Percentiles rank a stretch among this genome's conserved stretches.
Evolutionary conservation across 2,113 vertebrate genomes (phyloP).

Genomic region (Poecile atricapillus): DNA sequence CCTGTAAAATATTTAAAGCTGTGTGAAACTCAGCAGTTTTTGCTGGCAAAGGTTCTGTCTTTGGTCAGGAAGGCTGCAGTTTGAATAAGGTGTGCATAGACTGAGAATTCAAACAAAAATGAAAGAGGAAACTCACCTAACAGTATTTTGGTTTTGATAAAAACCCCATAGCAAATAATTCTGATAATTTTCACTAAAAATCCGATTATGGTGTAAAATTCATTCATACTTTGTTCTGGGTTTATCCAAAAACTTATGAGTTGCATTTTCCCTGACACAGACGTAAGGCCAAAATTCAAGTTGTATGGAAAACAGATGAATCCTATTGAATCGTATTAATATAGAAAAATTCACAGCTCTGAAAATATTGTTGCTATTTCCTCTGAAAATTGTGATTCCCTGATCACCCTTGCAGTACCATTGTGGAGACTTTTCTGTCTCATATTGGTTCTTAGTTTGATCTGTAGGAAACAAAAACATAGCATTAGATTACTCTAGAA

Average conservation of each 20-base stretch:
- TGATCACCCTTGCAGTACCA: rapidly evolving
- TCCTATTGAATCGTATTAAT: neutral
- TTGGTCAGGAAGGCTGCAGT: neutral
- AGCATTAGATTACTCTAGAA: neutral
- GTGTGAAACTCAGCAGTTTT: constrained; percentile 58
- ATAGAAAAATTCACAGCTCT: neutral
- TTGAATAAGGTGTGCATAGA: neutral
- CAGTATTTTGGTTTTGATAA: neutral
- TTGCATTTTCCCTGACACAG: neutral
- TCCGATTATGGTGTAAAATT: neutral
- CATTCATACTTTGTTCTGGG: neutral
- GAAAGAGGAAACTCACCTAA: neutral
- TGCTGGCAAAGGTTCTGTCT: neutral
- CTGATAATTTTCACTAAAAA: neutral
- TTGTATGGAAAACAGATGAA: neutral
- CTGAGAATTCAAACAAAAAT: constrained; percentile 13
- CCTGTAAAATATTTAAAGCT: constrained; percentile 67
- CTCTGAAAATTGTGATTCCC: neutral
- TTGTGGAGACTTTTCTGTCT: neutral
- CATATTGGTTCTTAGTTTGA: neutral
- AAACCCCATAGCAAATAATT: neutral
- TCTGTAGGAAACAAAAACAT: neutral
- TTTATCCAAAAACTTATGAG: neutral
- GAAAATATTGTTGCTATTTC: neutral
- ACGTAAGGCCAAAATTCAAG: neutral